These are phyloP conservation scores for Pasiphila rectangulata DNA, from an alignment of 2,888 invertebrate genomes.

Conservation along the genomic window DNA sequence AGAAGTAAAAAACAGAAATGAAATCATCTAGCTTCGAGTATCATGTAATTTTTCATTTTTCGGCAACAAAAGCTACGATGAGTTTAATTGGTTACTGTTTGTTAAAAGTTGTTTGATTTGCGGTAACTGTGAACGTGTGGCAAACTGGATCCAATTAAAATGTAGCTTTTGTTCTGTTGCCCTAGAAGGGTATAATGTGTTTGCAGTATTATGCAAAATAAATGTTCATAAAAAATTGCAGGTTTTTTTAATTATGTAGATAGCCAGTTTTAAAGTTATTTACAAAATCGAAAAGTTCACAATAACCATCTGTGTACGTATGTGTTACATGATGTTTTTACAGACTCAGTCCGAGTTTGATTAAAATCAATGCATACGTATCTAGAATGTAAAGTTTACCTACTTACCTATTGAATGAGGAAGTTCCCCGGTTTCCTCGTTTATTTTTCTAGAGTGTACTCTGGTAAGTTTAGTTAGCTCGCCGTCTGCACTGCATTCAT, in stretches of 20 bases:
- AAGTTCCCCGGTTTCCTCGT: conserved; percentile 19
- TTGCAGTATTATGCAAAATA: too few species aligned
- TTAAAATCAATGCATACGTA: conserved; percentile 15
- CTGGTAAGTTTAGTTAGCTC: conserved; percentile 25
- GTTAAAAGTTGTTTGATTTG: conserved; percentile 53
- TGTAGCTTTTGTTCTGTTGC: too few species aligned
- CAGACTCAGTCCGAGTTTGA: too few species aligned
- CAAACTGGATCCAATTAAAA: conserved; percentile 60
- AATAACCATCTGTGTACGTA: too few species aligned
- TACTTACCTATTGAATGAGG: conserved; percentile 21
- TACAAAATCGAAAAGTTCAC: too few species aligned
- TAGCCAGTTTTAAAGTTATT: too few species aligned
- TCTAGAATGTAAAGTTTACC: conserved; percentile 16
- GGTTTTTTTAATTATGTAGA: too few species aligned
- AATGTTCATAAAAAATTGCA: too few species aligned
- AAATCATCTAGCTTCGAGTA: too few species aligned
- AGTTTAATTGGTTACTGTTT: conserved; percentile 50
- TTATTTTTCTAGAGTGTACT: conserved; percentile 23
- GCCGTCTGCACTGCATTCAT: conserved; percentile 52
- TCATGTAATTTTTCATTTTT: neutral
- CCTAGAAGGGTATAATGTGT: too few species aligned
- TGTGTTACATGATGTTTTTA: too few species aligned
- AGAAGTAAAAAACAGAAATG: too few species aligned
- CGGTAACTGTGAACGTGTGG: conserved; percentile 44
- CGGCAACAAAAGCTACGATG: neutral